Conservation (phyloP, 2,797 vertebrate genomes). For the Myoxocephalus aenaeus region DNA sequence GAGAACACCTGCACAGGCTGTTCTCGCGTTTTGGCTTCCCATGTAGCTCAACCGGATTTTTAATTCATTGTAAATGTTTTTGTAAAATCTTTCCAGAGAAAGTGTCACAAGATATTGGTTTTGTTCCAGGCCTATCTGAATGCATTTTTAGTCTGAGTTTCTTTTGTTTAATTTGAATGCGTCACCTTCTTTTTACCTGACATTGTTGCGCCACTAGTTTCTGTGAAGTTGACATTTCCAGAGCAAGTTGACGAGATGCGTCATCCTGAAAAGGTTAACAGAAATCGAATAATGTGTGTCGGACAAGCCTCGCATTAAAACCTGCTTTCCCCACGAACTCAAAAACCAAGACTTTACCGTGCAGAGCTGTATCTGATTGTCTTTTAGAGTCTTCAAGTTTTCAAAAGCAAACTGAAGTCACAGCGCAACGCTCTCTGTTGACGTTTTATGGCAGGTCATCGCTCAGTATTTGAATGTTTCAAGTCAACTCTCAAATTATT, state of each 20-base stretch:
- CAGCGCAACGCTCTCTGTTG: not conserved
- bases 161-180: not conserved
- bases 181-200: constrained; percentile 21
- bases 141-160: not conserved
- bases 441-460: not conserved
- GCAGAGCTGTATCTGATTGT: not conserved
- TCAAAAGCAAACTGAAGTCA: not conserved
- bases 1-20: not conserved
- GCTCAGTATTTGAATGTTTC: not conserved
- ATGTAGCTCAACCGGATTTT: constrained; percentile 17
- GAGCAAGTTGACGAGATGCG: not conserved
- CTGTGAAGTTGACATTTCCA: not conserved
- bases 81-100: constrained; percentile 5
- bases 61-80: constrained; percentile 18
- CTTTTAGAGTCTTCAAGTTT: not conserved
- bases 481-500: not conserved
- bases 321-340: not conserved
- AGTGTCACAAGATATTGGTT: constrained; percentile 1
- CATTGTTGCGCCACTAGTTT: not conserved
- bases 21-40: constrained; percentile 17
- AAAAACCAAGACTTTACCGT: not conserved
- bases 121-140: too few species aligned
- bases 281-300: not conserved
- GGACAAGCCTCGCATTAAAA: not conserved
- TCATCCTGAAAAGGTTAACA: not conserved